Evolutionary conservation across 2,113 vertebrate species (phyloP).

Genomic region (Lutjanus erythropterus): DNA sequence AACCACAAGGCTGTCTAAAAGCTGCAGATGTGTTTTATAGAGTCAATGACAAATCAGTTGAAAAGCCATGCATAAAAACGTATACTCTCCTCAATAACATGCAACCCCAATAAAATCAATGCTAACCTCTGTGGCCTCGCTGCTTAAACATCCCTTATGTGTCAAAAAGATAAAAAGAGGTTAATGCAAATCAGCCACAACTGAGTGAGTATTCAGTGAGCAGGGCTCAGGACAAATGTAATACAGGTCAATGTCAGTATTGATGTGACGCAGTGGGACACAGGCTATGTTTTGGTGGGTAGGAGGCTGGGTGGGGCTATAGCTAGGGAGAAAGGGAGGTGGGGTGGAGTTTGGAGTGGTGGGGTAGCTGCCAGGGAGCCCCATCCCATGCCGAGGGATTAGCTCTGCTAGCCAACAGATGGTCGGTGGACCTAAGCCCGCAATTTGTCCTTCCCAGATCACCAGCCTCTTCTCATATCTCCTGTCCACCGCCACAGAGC

Average conservation of each 20-base stretch:
- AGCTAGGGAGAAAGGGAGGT: slow-evolving; percentile 1
- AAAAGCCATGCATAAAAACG: slow-evolving; percentile 3
- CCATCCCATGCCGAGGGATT: slow-evolving; percentile 69
- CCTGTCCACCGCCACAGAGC: slow-evolving; percentile 18
- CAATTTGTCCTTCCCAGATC: slow-evolving; percentile 76
- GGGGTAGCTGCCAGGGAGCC: slow-evolving; percentile 57
- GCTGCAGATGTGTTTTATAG: background rate
- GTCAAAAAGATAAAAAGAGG: slow-evolving; percentile 62
- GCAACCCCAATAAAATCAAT: slow-evolving; percentile 37
- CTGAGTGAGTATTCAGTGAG: slow-evolving; percentile 28
- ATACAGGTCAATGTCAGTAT: slow-evolving; percentile 70
- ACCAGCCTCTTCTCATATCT: slow-evolving; percentile 52
- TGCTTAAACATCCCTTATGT: slow-evolving; percentile 28
- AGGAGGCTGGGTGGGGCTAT: slow-evolving; percentile 36
- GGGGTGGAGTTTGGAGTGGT: background rate
- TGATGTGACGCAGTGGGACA: slow-evolving; percentile 50
- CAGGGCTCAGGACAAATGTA: slow-evolving; percentile 37
- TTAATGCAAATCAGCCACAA: slow-evolving; percentile 68
- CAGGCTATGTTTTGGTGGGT: slow-evolving; percentile 45
- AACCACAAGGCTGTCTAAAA: background rate
- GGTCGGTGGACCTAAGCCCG: slow-evolving; percentile 71
- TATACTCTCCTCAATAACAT: slow-evolving; percentile 4
- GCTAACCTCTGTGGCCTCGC: slow-evolving; percentile 40
- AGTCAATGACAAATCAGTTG: background rate
- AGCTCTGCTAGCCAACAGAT: slow-evolving; percentile 78